Evolutionary conservation across 2,888 invertebrate genomes (phyloP), one percentile per base, ranked within the genome.

Genomic region (Agrotis exclamationis): DNA sequence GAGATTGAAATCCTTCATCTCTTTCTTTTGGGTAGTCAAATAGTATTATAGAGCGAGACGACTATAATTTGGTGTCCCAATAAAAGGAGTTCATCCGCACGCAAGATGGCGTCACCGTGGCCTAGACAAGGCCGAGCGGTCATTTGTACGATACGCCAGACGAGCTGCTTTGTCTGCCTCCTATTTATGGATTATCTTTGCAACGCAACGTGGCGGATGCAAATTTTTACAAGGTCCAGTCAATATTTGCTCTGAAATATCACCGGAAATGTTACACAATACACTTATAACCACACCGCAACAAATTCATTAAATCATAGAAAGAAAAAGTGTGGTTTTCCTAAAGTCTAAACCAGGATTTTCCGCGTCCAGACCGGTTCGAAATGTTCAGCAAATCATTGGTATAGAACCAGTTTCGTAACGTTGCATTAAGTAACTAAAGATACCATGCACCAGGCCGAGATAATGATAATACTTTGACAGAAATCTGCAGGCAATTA

Each of bases 81-180:
- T 93, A 94, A 94, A 95, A 95, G 89, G 89, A 93, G 92, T 93
- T 90, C 92, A 91, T 93, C 91, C 89, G 90, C 91, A 92, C 92
- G 90, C 92, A 92, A 93, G 91, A 95, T 96, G 96, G 95, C 96
- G 96, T 96, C 96, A 95, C 90, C 93, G 92, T 91, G 96, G 95
- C 96, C 96, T 96, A 96, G 96, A 95, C 96, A 96, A 96, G 96
- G 96, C 95, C 96, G 96, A 91, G 91, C 95, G 95, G 95, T 94
- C 95, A 93, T 94, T 95, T 93, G 88, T 93, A 93, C 93, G 90
- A 90, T 92, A 94, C 93, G 92, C 92, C 94, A 93, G 94, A 94
- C 93, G 88, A 88, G 79, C 83, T 87, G 89, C 93, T 92, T 93
- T 93, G 94, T 94, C 91, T 91, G 91, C 82, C 82, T 86, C 79